These are phyloP conservation scores for Byasa hedistus DNA, from an alignment of 2,888 invertebrate genomes.

Conservation along the genomic window DNA sequence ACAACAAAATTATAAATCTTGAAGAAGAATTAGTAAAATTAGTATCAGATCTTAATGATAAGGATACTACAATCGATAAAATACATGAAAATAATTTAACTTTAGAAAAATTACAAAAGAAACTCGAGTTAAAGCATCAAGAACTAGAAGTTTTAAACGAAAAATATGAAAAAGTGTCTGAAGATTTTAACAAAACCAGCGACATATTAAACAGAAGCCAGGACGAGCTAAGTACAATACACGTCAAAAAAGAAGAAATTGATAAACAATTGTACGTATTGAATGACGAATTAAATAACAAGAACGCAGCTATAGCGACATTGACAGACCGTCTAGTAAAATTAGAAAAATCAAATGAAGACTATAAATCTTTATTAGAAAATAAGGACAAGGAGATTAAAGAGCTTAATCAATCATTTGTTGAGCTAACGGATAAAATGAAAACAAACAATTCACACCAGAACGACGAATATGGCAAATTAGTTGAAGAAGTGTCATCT, in stretches of 20 bases:
- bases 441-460: slow-evolving; percentile 49
- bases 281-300: slow-evolving; percentile 52
- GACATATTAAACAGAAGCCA: slow-evolving; percentile 42
- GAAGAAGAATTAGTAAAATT: slow-evolving; percentile 66
- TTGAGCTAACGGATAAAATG: slow-evolving; percentile 58
- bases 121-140: slow-evolving; percentile 49
- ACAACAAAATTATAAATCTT: slow-evolving; percentile 57
- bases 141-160: slow-evolving; percentile 56
- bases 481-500: slow-evolving; percentile 54
- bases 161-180: slow-evolving; percentile 43
- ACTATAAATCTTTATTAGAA: slow-evolving; percentile 46
- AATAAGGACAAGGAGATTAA: slow-evolving; percentile 64
- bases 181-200: slow-evolving; percentile 41
- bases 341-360: slow-evolving; percentile 41
- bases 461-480: slow-evolving; percentile 54
- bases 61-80: slow-evolving; percentile 60
- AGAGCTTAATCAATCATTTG: slow-evolving; percentile 59
- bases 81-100: slow-evolving; percentile 47
- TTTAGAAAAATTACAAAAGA: slow-evolving; percentile 45
- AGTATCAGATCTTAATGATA: slow-evolving; percentile 61
- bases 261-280: slow-evolving; percentile 49
- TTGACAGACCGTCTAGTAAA: slow-evolving; percentile 45
- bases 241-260: slow-evolving; percentile 55
- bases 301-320: slow-evolving; percentile 50
- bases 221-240: slow-evolving; percentile 51